Conservation (phyloP, 1,140 invertebrate species). For the Listronotus oregonensis region DNA sequence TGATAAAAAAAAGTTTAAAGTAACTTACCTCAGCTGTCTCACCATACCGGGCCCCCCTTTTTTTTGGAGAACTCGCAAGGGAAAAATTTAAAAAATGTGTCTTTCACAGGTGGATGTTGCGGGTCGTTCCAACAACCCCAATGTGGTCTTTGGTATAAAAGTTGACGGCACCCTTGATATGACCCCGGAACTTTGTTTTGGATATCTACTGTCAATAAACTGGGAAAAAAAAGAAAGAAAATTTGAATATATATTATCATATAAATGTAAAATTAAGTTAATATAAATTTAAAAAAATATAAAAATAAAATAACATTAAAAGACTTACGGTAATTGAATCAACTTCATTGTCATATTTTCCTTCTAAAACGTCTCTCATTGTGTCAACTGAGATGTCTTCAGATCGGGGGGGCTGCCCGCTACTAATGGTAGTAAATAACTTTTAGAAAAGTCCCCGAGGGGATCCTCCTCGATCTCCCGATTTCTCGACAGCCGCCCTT, state of each 20-base stretch:
- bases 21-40: conserved; percentile 27
- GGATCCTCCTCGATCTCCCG: conserved; percentile 66
- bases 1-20: not conserved
- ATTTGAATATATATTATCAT: too few relatives aligned
- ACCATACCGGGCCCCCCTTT: conserved; percentile 76
- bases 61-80: conserved; percentile 99
- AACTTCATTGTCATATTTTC: conserved; percentile 67
- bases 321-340: conserved; percentile 65
- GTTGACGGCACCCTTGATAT: too few relatives aligned
- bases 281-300: not conserved
- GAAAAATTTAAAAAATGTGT: conserved; percentile 88
- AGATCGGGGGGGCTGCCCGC: conserved; percentile 81
- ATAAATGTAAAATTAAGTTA: not conserved
- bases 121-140: conserved; percentile 62
- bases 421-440: conserved; percentile 79
- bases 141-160: conserved; percentile 79
- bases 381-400: conserved; percentile 78
- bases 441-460: conserved; percentile 81
- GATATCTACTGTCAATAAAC: conserved; percentile 81
- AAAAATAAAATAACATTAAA: conserved; percentile 4
- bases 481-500: conserved; percentile 64
- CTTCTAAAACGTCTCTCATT: conserved; percentile 69
- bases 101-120: conserved; percentile 59
- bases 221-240: conserved; percentile 13
- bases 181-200: conserved; percentile 94